Conservation (phyloP, 2,888 invertebrate genomes). For the Conomelus anceps region DNA sequence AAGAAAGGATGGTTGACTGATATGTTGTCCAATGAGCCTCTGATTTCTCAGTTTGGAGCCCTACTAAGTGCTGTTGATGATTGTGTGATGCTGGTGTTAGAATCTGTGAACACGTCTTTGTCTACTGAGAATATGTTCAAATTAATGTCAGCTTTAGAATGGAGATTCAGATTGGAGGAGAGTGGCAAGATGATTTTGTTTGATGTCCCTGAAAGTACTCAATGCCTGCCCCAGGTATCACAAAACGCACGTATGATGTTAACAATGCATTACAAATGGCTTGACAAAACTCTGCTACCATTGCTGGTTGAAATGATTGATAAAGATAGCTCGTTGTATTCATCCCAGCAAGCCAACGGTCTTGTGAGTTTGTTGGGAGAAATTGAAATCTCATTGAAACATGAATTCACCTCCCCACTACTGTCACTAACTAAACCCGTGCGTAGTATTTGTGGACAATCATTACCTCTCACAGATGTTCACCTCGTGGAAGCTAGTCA, state of each 20-base stretch:
- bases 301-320: conserved; percentile 32
- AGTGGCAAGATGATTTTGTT: conserved; percentile 41
- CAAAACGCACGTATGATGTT: conserved; percentile 55
- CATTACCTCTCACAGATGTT: conserved; percentile 27
- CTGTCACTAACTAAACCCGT: conserved; percentile 29
- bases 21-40: conserved; percentile 39
- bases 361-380: background rate
- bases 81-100: conserved; percentile 7
- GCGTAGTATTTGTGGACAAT: conserved; percentile 24
- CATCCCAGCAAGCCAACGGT: background rate
- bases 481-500: background rate
- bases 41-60: background rate
- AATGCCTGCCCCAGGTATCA: conserved; percentile 20
- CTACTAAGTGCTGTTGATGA: conserved; percentile 4
- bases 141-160: conserved; percentile 48
- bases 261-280: conserved; percentile 66
- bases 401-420: conserved; percentile 14
- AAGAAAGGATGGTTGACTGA: conserved; percentile 37
- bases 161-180: conserved; percentile 48
- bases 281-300: conserved; percentile 55
- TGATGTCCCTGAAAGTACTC: conserved; percentile 39
- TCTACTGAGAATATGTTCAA: conserved; percentile 17
- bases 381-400: background rate
- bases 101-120: background rate
- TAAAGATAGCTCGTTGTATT: background rate